Conservation (phyloP, 2,113 vertebrate species). For the Elanus axillaris region DNA sequence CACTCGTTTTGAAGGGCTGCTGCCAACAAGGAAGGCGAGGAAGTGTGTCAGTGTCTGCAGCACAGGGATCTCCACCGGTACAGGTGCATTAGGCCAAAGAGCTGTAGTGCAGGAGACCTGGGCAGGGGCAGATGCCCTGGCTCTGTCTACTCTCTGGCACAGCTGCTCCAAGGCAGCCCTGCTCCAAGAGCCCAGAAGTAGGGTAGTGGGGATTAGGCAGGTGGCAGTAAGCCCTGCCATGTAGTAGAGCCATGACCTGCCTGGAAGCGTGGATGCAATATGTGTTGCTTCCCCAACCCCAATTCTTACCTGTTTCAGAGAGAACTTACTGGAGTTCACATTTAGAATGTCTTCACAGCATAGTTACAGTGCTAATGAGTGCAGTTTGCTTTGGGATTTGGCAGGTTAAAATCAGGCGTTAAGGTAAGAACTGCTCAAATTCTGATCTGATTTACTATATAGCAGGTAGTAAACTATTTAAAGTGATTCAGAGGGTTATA, state of each 20-base stretch:
- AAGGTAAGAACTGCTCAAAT: neutral
- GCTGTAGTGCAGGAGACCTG: neutral
- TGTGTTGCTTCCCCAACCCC: neutral
- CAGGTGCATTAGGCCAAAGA: fast-evolving
- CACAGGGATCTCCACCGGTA: fast-evolving
- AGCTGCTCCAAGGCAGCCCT: neutral
- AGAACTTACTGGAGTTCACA: neutral
- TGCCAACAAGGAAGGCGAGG: neutral
- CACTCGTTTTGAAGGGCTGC: neutral
- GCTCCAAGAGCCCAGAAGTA: neutral
- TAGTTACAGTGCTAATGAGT: neutral
- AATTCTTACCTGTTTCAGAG: fast-evolving
- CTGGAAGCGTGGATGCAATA: fast-evolving
- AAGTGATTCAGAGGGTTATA: neutral
- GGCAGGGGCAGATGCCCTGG: neutral
- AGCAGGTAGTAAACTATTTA: neutral
- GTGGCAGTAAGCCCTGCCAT: neutral
- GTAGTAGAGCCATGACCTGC: fast-evolving
- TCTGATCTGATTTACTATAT: neutral
- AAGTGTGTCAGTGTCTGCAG: neutral
- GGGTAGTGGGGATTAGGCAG: fast-evolving
- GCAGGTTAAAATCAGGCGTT: neutral
- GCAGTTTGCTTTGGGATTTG: neutral
- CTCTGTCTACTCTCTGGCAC: fast-evolving
- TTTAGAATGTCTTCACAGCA: neutral